Conservation (phyloP, 2,797 vertebrate species). For the Malurus splendens region DNA sequence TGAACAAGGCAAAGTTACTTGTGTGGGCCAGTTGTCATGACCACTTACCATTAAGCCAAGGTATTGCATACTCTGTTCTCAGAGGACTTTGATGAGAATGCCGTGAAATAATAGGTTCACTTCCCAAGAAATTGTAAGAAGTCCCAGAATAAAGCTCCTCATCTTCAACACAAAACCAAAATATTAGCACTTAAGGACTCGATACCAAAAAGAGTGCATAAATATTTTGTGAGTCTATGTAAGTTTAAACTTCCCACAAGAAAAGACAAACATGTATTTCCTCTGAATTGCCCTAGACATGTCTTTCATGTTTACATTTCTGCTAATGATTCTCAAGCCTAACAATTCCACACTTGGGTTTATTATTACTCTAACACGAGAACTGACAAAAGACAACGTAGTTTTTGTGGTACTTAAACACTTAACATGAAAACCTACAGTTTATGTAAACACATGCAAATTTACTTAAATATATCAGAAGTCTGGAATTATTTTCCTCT, state of each 20-base stretch:
- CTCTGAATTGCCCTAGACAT: not conserved
- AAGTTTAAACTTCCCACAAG: not conserved
- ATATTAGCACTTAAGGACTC: not conserved
- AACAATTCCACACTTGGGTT: not conserved
- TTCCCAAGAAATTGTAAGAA: slow-evolving; percentile 92
- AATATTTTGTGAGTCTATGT: not conserved
- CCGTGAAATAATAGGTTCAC: slow-evolving; percentile 91
- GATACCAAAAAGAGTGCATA: not conserved
- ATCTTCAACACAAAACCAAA: slow-evolving; percentile 71
- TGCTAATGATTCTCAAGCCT: not conserved
- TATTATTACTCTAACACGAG: not conserved
- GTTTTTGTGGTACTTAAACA: not conserved
- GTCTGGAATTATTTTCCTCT: not conserved
- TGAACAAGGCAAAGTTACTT: not conserved
- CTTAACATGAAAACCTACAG: not conserved
- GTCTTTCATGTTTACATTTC: not conserved
- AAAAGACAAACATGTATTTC: not conserved
- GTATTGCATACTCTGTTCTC: slow-evolving; percentile 92
- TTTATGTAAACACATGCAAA: not conserved
- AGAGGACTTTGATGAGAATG: slow-evolving; percentile 84
- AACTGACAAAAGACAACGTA: not conserved
- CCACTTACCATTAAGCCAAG: slow-evolving; percentile 96
- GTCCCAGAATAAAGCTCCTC: slow-evolving; percentile 94
- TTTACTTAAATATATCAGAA: not conserved
- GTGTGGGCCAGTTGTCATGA: not conserved